Base-by-base conservation (phyloP, 2,797 vertebrate species). In the Leucoraja ocellata region DNA sequence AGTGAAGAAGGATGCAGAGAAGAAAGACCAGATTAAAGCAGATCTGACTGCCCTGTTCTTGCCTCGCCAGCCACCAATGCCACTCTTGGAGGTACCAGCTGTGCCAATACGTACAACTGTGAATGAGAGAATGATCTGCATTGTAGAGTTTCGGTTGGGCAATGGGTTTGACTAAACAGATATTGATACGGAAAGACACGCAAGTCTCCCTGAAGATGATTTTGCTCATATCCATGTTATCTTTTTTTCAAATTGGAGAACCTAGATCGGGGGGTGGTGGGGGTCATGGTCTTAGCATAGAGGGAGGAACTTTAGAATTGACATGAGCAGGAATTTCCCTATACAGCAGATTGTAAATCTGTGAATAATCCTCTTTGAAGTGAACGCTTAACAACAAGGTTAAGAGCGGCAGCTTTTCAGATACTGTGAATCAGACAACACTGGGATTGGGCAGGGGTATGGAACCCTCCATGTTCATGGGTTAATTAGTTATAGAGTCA, bases 21-120 rank as follows among this genome's bases (percentile, higher is more conserved):
- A 98, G 96, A 99, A 98, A 94, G 98, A 98, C 91, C 98, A 99
- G 96, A 98, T 99, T 98, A 99, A 99, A 94, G 98, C 98, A 0
- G 99, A 99, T 95, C 97, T 99, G 94, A 99, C 98, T 0, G 99
- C 99, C 0, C 97, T 99, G 65, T 99, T 99, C 96, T 96, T 99
- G 28, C 98, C 98, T 0, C 96, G 99, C 10, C 99, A 99, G 95
- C 98, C 98, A 0, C 96, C 98, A 83, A 99, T 99, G 99, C 94
- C 97, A 0, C 96, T 99, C 21, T 96, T 95, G 0, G 97, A 97
- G 97, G 97, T 97, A 65, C 6, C 68, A 3, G 36, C 8, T 39
- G 32, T 71, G 36, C 39, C 4, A 32, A 25, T 21, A 73, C 21
- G 21, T 65, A 58, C 39, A 14, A 68, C 61, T 1, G 16, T 21